Base-by-base conservation (phyloP, 1,140 invertebrate species). In the Paraescarpia echinospica region DNA sequence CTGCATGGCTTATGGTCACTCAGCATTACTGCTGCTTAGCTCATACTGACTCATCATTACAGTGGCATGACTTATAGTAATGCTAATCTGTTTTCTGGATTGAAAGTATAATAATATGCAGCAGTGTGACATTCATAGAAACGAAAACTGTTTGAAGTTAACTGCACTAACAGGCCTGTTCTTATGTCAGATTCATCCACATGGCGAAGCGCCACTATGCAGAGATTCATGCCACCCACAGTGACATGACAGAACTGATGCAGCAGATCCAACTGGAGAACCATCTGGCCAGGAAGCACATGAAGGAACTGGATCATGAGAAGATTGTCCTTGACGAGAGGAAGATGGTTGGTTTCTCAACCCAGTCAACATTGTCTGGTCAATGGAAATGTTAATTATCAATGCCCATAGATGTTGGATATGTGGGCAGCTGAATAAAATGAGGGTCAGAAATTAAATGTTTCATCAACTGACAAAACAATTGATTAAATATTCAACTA, bases 241-340 rank as follows among this genome's bases (percentile, higher is more conserved):
- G 94, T 33, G 93, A 94, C 27, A 95, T 95, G 9, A 94, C 94
- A 5, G 94, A 94, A 34, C 94, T 95, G 14, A 93, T 96, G 77
- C 94, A 94, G 34, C 95, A 95, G 92, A 96, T 96, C 92, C 94
- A 94, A 33, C 92, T 94, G 35, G 95, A 95, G 93, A 95, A 96
- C 92, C 93, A 94, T 77, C 92, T 95, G 31, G 95, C 95, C 35
- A 93, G 94, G 31, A 95, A 95, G 92, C 94, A 96, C 33, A 92
- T 94, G 12, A 96, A 96, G 93, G 95, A 96, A 51, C 94, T 96
- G 34, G 94, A 96, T 92, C 96, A 96, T 93, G 96, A 96, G 94
- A 95, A 95, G 93, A 94, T 96, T n/a, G 95, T 96, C 6, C 93
- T 96, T 35, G 94, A 96, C 92, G 96, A 96, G 93, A 93, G 95